phyloP scores from a whole-genome alignment of 2,888 invertebrate genomes.

The Desoria tigrina region DNA sequence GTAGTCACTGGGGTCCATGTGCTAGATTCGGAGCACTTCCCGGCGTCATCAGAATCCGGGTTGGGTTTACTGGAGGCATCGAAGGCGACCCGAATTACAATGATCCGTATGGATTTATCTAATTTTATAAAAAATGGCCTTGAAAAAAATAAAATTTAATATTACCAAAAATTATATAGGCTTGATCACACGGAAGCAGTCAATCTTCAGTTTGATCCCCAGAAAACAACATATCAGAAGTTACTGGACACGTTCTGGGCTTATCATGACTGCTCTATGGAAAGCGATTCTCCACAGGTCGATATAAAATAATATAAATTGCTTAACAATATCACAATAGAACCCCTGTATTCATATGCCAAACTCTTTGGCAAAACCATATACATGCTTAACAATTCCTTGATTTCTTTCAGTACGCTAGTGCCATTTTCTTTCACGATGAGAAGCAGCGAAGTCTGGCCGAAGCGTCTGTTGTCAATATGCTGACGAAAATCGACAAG shows the following conservation, averaged over 20 bases:
- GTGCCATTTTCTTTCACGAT: not conserved
- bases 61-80: conserved; percentile 19
- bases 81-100: conserved; percentile 13
- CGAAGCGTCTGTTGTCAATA: not conserved
- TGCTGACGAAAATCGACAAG: not conserved
- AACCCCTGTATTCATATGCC: too few species aligned
- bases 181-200: conserved; percentile 18
- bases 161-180: not conserved
- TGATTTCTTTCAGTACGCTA: not conserved
- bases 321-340: too few species aligned
- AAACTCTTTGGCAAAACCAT: too few species aligned
- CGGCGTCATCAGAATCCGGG: conserved; percentile 14
- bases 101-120: conserved; percentile 7
- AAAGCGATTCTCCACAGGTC: not conserved
- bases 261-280: conserved; percentile 17
- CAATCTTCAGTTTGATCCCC: conserved; percentile 15
- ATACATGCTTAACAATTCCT: too few species aligned
- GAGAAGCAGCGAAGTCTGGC: not conserved
- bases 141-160: not conserved
- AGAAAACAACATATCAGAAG: conserved; percentile 8
- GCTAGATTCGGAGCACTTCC: conserved; percentile 13
- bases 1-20: conserved; percentile 13
- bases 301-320: too few species aligned
- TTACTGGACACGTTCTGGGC: conserved; percentile 20
- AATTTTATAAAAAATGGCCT: too few species aligned